These are phyloP conservation scores for Valencia hispanica DNA, from an alignment of 2,797 vertebrate genomes.

Conservation along the genomic window DNA sequence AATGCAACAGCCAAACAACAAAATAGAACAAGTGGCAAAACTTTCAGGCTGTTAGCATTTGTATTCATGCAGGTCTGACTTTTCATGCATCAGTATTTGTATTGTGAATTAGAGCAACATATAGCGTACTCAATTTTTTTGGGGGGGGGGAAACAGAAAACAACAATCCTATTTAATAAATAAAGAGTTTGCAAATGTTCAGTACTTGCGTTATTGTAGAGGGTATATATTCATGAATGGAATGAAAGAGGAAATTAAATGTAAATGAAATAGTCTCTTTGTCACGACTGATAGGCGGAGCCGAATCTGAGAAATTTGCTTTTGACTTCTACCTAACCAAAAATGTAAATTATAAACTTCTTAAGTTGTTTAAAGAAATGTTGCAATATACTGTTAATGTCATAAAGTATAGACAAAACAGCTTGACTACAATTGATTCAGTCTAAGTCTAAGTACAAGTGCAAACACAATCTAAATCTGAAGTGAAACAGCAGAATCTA, in stretches of 20 bases:
- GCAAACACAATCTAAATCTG: background rate
- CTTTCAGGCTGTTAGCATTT: background rate
- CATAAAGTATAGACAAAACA: background rate
- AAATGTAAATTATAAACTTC: too few relatives aligned
- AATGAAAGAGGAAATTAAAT: background rate
- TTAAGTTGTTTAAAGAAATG: too few relatives aligned
- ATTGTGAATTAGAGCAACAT: background rate
- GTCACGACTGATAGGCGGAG: background rate
- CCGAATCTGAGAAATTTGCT: background rate
- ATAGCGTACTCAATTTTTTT: background rate
- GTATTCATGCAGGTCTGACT: background rate
- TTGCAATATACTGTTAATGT: background rate
- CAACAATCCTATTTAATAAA: background rate
- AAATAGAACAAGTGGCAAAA: background rate
- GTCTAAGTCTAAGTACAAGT: background rate
- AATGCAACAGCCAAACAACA: background rate
- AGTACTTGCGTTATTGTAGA: background rate
- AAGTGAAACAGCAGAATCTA: background rate
- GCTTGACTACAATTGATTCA: background rate
- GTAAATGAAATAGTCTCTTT: background rate
- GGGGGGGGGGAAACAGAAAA: too few relatives aligned
- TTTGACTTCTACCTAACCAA: background rate
- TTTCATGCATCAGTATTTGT: background rate
- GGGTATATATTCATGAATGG: background rate
- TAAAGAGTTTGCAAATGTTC: background rate